Evolutionary conservation across 2,113 vertebrate species (phyloP), one percentile per base, ranked within the genome.

Genomic region (Hiodon tergisus): DNA sequence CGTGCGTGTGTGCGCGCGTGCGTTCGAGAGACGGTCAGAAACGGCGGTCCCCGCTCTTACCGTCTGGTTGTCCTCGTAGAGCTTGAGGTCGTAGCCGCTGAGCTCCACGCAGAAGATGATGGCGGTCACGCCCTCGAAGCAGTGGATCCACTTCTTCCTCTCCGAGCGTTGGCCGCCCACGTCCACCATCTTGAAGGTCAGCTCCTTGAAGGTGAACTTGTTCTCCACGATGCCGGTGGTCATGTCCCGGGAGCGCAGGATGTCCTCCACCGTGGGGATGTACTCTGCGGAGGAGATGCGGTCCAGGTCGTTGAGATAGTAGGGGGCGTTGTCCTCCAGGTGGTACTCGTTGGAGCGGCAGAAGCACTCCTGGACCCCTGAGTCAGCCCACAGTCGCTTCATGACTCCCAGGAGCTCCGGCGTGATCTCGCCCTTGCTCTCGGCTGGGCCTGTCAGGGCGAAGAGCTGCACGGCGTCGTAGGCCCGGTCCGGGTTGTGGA

Each of bases 41-140:
- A 53, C 14, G 6, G 8, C n/a, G 50, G 10, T 14, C 2, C 6
- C 57, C 5, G 55, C 8, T 55, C 92, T 90, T 90, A 99, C 97
- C 86, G 97, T 99, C 89, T 98, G 97, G 91, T 98, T 99, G 86
- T 99, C 97, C 86, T 99, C 97, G 3, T 99, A 99, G 74, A 99
- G 94, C 88, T 97, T 99, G 87, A 99, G 93, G 89, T 99, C 97
- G 16, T 99, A 99, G 84, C 97, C 97, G 57, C 97, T 99, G 76
- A 99, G 93, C 91, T 98, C 97, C 83, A 99, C 97, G 74, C 97
- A 99, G 94, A 99, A 99, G 90, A 99, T 99, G 91, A 99, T 99
- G 87, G 97, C 97, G 46, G 97, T 99, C 81, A 99, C 97, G 4
- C 97, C 97, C 87, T 99, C 97, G 3, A 99, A 99, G 87, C 97